Evolutionary conservation across 2,113 vertebrate species (phyloP).

Genomic region (Mastomys coucha): DNA sequence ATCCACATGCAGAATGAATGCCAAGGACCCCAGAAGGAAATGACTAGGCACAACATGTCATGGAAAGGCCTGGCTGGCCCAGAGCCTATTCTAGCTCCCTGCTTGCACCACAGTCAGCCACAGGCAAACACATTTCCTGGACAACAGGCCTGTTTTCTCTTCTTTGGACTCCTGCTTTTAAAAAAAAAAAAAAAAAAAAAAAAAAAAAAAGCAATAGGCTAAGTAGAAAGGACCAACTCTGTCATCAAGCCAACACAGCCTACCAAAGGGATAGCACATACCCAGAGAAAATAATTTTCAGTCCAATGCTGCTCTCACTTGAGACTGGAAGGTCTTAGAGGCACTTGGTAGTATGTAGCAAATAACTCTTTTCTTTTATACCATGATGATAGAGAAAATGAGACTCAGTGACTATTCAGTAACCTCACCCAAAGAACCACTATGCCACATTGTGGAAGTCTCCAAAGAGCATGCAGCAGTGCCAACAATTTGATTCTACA

Average conservation of each 20-base stretch:
- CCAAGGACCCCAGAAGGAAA: background rate
- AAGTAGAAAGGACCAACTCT: background rate
- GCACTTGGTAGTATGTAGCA: background rate
- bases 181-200: background rate
- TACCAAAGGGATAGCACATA: background rate
- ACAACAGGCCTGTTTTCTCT: background rate
- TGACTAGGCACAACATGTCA: background rate
- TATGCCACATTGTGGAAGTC: background rate
- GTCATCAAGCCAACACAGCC: background rate
- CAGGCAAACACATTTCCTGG: background rate
- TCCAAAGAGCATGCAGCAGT: background rate
- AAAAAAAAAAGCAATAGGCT: too few relatives aligned
- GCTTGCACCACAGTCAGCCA: background rate
- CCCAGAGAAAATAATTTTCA: background rate
- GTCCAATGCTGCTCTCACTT: background rate
- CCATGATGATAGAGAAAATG: background rate
- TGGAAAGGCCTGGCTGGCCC: background rate
- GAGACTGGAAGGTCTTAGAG: background rate
- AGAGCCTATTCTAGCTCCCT: background rate
- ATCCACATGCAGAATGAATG: background rate
- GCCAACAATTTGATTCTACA: background rate
- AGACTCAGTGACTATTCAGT: background rate
- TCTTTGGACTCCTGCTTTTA: background rate
- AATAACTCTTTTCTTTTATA: background rate
- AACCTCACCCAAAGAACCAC: background rate